These are phyloP conservation scores for Lanius ludovicianus DNA, from an alignment of 2,113 vertebrate species.

Conservation along the genomic window DNA sequence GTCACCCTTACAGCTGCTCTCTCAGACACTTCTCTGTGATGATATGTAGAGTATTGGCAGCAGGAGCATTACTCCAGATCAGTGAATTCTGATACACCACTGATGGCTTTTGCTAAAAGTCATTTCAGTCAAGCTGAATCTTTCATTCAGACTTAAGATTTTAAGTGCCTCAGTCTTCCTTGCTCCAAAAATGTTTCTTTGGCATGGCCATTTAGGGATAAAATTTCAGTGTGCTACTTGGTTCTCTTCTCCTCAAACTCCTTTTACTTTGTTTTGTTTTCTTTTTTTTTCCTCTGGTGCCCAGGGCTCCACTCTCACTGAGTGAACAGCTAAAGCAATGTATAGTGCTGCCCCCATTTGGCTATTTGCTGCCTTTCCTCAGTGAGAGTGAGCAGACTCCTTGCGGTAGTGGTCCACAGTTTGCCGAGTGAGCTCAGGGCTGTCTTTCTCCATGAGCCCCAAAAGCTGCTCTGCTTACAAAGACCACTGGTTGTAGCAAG, in stretches of 20 bases:
- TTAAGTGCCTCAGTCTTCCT: background rate
- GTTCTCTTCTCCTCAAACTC: background rate
- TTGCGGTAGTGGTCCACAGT: background rate
- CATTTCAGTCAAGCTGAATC: background rate
- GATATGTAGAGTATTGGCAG: background rate
- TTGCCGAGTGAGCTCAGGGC: background rate
- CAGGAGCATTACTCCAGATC: background rate
- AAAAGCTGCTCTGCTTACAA: background rate
- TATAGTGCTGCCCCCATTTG: background rate
- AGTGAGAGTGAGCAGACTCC: background rate
- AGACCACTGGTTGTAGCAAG: background rate
- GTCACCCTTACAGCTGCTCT: background rate
- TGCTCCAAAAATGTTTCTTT: background rate
- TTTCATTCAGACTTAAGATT: background rate
- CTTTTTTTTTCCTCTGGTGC: too few species aligned
- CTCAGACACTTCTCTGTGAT: background rate
- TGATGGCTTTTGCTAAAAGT: background rate
- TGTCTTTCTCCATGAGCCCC: background rate
- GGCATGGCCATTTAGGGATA: background rate
- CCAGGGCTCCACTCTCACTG: background rate
- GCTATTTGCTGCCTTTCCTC: background rate
- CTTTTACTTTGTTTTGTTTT: background rate
- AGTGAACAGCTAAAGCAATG: background rate
- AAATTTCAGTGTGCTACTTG: accelerated
- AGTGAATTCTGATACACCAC: background rate